Evolutionary conservation across 2,888 invertebrate genomes (phyloP).

Genomic region (Orchesellides sinensis): DNA sequence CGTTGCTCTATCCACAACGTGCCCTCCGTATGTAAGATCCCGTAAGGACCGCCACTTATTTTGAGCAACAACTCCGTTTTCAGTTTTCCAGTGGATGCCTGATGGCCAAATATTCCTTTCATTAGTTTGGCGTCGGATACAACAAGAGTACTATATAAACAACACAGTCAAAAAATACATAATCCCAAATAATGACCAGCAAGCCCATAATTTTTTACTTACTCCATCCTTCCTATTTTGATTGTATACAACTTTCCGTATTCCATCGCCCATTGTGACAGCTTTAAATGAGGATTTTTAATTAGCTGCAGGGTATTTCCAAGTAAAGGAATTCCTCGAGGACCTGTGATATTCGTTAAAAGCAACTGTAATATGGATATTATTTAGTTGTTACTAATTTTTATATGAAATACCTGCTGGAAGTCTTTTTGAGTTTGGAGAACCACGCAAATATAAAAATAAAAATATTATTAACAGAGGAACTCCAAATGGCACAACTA

Average conservation of each 20-base stretch:
- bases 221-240: constrained; percentile 1
- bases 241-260: constrained; percentile 24
- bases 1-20: background rate
- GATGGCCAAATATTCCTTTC: constrained; percentile 7
- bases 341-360: background rate
- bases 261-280: constrained; percentile 17
- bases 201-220: background rate
- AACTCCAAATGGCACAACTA: too few species aligned
- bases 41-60: constrained; percentile 9
- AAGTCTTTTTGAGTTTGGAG: background rate
- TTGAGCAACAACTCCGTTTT: constrained; percentile 13
- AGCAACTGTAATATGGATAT: background rate
- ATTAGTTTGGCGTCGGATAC: constrained; percentile 6
- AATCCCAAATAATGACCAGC: background rate
- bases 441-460: too few species aligned
- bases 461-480: too few species aligned
- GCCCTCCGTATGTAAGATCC: constrained; percentile 9
- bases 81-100: constrained; percentile 22
- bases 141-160: constrained; percentile 1
- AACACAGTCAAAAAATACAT: background rate
- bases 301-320: constrained; percentile 26
- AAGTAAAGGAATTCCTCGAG: constrained; percentile 27
- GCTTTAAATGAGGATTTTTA: constrained; percentile 8
- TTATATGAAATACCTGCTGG: background rate
- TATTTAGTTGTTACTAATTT: too few species aligned